Percentiles rank a stretch among this genome's conserved stretches.
These are phyloP conservation scores for Orycteropus afer DNA, from an alignment of 2,113 vertebrate species.

Conservation along the genomic window DNA sequence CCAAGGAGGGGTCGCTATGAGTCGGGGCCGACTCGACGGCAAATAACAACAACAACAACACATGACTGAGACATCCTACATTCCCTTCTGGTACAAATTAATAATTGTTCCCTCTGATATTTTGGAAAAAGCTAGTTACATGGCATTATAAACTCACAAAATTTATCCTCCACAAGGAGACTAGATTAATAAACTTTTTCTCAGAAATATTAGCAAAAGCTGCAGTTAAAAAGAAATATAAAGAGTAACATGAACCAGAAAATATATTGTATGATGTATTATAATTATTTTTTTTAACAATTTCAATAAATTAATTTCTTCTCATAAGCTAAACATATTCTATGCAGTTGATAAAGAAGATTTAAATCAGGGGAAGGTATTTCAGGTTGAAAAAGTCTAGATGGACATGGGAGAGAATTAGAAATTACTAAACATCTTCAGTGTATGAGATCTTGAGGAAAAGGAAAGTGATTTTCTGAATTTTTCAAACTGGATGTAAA, in stretches of 20 bases:
- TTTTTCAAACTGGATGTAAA: neutral
- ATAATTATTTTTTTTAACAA: too few species aligned
- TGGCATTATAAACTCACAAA: neutral
- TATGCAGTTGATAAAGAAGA: neutral
- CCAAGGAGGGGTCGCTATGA: too few species aligned
- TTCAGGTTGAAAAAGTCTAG: neutral
- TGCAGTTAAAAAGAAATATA: neutral
- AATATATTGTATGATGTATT: neutral
- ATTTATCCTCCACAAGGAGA: neutral
- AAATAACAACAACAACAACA: too few species aligned
- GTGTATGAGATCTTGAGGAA: neutral
- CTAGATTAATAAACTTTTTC: neutral
- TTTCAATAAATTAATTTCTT: slow-evolving; percentile 1
- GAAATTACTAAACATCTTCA: neutral
- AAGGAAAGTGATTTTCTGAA: neutral
- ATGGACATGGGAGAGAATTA: slow-evolving; percentile 1
- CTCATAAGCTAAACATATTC: neutral
- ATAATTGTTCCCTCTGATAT: neutral
- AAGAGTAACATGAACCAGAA: neutral
- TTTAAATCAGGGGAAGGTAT: neutral
- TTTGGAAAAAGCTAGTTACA: neutral
- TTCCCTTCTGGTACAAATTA: neutral
- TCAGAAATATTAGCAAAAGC: neutral
- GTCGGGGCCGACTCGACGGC: too few species aligned
- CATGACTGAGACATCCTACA: neutral